These are phyloP conservation scores for Neogobius melanostomus DNA, from an alignment of 2,113 vertebrate genomes.

Conservation along the genomic window DNA sequence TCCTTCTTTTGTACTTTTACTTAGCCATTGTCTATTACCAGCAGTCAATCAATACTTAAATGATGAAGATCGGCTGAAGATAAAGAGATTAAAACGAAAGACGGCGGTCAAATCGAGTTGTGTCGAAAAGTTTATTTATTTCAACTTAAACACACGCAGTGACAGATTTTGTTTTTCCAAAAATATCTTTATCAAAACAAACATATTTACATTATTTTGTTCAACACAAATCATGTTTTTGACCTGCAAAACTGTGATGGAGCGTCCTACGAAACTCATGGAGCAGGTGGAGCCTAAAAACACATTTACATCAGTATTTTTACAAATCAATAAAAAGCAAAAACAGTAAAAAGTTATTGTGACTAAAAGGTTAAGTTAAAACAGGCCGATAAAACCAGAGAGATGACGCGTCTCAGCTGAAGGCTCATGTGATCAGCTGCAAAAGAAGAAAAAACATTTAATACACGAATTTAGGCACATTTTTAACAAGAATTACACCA, in stretches of 20 bases:
- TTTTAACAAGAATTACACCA: neutral
- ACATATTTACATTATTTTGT: constrained; percentile 22
- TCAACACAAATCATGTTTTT: constrained; percentile 1
- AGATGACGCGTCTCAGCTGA: neutral
- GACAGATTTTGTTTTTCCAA: constrained; percentile 12
- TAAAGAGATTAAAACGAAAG: no score
- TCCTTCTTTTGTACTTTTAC: no score
- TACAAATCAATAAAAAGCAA: neutral
- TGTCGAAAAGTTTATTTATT: neutral
- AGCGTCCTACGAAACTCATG: neutral
- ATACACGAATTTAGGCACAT: neutral
- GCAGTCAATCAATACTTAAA: no score
- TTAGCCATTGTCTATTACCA: no score
- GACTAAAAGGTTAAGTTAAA: neutral
- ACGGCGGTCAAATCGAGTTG: neutral
- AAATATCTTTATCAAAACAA: constrained; percentile 20
- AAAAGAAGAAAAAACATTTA: neutral
- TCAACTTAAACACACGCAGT: neutral
- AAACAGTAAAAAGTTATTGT: neutral
- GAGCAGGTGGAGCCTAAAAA: neutral
- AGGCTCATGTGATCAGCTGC: constrained; percentile 64
- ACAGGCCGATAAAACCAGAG: neutral
- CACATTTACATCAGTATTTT: neutral
- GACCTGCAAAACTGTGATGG: neutral
- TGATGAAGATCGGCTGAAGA: no score